Base-by-base conservation (phyloP, 2,113 vertebrate species). In the Reinhardtius hippoglossoides region DNA sequence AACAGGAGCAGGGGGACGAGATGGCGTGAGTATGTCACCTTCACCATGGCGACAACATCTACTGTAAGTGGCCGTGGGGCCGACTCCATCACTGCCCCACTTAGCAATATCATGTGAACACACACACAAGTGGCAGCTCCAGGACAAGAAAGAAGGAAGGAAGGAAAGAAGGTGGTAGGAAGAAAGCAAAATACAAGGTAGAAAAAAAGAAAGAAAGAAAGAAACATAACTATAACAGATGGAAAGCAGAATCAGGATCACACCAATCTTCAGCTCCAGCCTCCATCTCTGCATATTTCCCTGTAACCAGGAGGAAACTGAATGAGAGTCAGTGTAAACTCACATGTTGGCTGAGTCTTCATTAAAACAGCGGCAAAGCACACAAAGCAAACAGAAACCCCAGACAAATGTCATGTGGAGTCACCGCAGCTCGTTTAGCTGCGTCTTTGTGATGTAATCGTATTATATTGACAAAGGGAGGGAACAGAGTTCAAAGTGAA, bases 11-110 rank as follows among this genome's bases (percentile, higher is more conserved):
- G 27, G 57, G 68, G 55, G 31, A 67, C 6, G 56, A 27, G 74
- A 66, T 40, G 64, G 71, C 24, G 18, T 31, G 65, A 74, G 70
- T 60, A 18, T 61, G 78, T 42, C 78, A 83, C 58, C 16, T 79
- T 91, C 88, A 89, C 87, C 89, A 88, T 90, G 85, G 89, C 3
- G 85, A 89, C 88, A 80, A 46, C 67, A 83, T 82, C 74, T 78
- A 78, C 77, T 78, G 70, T 78, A 71, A 87, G 74, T 71, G 68
- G 75, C 71, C 74, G 78, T 76, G 59, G 40, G 79, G 59, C 55
- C 60, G 31, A 55, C 75, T 60, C 78, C 57, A 55, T 23, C 46
- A 48, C 71, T 71, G 78, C 44, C 61, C 65, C 74, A 80, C 71
- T 65, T 40, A 65, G 27, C 27, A 15, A 23, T 61, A 75, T 56